Evolutionary conservation across 2,113 vertebrate genomes (phyloP).

Genomic region (Cyanoliseus patagonus): DNA sequence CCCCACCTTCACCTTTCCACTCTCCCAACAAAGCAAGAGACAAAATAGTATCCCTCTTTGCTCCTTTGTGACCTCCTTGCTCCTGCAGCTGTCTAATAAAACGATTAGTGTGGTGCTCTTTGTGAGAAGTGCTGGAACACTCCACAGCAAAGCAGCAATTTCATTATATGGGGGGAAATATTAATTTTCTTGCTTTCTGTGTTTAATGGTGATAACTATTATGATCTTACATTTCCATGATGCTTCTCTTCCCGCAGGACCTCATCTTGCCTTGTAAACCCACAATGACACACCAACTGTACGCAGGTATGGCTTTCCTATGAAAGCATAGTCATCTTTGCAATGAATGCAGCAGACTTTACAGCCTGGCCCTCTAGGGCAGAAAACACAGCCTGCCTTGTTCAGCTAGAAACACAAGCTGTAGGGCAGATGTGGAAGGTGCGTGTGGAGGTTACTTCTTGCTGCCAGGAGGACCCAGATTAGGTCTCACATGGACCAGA

Average conservation of each 20-base stretch:
- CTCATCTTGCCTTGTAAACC: not conserved
- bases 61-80: not conserved
- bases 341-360: not conserved
- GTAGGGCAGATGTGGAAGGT: not conserved
- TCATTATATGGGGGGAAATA: not conserved
- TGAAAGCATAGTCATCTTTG: rapidly evolving
- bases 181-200: not conserved
- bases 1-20: rapidly evolving
- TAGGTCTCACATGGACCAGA: not conserved
- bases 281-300: not conserved
- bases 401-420: not conserved
- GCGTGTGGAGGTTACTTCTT: not conserved
- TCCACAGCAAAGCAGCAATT: not conserved
- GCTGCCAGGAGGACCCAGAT: not conserved
- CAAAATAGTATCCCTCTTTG: not conserved
- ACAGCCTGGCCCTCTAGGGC: not conserved
- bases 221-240: not conserved
- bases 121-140: not conserved
- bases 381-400: not conserved
- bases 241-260: not conserved
- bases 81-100: not conserved
- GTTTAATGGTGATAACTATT: not conserved
- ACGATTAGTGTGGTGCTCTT: not conserved
- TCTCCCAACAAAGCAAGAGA: not conserved
- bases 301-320: rapidly evolving